phyloP scores from a whole-genome alignment of 2,797 vertebrate species.

The Miichthys miiuy region DNA sequence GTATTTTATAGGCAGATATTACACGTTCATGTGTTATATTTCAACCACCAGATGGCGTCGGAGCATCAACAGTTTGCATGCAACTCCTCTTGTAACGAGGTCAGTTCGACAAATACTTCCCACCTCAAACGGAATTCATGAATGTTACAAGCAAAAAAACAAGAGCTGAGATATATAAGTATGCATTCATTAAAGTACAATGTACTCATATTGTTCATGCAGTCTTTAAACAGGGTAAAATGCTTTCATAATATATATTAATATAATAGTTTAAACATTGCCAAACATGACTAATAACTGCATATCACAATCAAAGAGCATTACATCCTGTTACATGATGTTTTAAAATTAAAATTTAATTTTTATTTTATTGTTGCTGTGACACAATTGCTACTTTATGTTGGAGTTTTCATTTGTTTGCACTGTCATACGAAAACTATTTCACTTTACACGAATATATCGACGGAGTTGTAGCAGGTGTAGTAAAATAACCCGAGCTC shows the following conservation, averaged over 20 bases:
- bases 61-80: not conserved
- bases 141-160: not conserved
- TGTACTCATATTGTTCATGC: not conserved
- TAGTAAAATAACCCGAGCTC: not conserved
- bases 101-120: not conserved
- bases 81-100: not conserved
- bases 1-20: not conserved
- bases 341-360: not conserved
- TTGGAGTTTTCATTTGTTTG: not conserved
- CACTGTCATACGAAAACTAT: not conserved
- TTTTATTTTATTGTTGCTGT: not conserved
- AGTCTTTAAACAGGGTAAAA: not conserved
- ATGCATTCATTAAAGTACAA: not conserved
- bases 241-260: too few relatives aligned
- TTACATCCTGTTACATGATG: not conserved
- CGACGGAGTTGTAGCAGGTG: not conserved
- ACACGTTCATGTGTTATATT: not conserved
- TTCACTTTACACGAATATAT: not conserved
- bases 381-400: not conserved
- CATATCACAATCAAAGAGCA: not conserved
- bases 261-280: not conserved
- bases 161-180: not conserved
- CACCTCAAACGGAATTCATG: not conserved
- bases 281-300: not conserved
- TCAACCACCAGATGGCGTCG: constrained; percentile 33